phyloP scores from a whole-genome alignment of 2,888 invertebrate genomes.

The Tanytarsus gracilentus region DNA sequence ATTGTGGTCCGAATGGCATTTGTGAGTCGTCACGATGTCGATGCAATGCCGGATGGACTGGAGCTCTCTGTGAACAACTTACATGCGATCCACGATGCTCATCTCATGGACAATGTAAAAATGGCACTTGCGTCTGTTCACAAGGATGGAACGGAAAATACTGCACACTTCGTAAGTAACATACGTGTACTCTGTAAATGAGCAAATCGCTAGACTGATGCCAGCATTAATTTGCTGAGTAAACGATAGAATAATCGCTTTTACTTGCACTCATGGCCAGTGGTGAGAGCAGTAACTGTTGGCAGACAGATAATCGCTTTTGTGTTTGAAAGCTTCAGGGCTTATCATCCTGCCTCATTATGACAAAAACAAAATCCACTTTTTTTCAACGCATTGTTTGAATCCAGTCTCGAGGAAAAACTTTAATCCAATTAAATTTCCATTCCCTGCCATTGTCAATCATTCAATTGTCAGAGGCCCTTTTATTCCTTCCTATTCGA shows the following conservation, averaged over 20 bases:
- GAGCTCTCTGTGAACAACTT: slow-evolving; percentile 80
- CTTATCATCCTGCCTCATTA: neutral
- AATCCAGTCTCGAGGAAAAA: slow-evolving; percentile 8
- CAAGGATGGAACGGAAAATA: slow-evolving; percentile 98
- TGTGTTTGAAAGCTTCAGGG: neutral
- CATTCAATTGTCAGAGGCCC: slow-evolving; percentile 4
- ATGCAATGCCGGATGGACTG: slow-evolving; percentile 89
- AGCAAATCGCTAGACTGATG: no score
- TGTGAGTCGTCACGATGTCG: slow-evolving; percentile 87
- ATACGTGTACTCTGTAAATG: neutral
- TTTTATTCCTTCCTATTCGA: neutral
- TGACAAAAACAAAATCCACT: neutral
- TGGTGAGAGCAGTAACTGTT: neutral
- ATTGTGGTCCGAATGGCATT: slow-evolving; percentile 89
- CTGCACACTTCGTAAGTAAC: slow-evolving; percentile 84
- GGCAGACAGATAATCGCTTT: slow-evolving; percentile 1
- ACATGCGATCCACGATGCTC: slow-evolving; percentile 88
- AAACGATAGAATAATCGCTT: slow-evolving; percentile 3
- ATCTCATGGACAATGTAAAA: slow-evolving; percentile 93
- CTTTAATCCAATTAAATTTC: slow-evolving; percentile 15
- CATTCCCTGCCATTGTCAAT: slow-evolving; percentile 8
- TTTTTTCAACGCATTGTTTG: neutral
- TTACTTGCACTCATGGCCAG: no score
- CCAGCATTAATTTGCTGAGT: slow-evolving; percentile 2
- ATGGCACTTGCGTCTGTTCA: slow-evolving; percentile 95